A percentile compares a stretch with the other conserved stretches of the same genome.
These are phyloP conservation scores for Beroe forskalii DNA, from an alignment of 37 sponge, comb jelly and placozoan species.

Conservation along the genomic window DNA sequence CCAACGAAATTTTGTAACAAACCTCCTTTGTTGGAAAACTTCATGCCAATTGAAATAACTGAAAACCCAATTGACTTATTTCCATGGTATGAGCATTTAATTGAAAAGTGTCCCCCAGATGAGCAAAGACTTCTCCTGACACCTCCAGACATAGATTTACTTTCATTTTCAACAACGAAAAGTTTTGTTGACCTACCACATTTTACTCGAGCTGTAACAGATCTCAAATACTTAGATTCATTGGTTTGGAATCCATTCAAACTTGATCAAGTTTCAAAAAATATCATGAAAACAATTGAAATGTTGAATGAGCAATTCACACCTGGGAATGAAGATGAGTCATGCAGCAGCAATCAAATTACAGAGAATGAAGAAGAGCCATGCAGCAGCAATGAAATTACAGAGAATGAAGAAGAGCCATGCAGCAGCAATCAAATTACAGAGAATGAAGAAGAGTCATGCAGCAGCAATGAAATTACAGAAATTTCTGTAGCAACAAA, in stretches of 20 bases:
- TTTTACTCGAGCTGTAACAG: not conserved
- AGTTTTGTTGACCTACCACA: not conserved
- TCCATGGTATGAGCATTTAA: not conserved
- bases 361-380: not conserved
- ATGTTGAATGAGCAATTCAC: not conserved
- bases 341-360: not conserved
- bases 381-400: not conserved
- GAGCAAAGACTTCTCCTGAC: not conserved
- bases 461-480: not conserved
- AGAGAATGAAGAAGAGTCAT: not conserved
- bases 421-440: not conserved
- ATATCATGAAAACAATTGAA: not conserved
- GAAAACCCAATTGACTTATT: slow-evolving; percentile 2
- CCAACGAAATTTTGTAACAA: not conserved
- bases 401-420: not conserved
- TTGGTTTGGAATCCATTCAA: slow-evolving; percentile 31
- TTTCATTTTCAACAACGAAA: not conserved
- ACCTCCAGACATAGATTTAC: not conserved
- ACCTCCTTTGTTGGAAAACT: too few species aligned
- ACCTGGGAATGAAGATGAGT: not conserved
- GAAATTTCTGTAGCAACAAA: not conserved
- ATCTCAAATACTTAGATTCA: not conserved
- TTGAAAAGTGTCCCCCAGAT: not conserved
- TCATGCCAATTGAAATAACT: not conserved
- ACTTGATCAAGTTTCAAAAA: not conserved